Percentiles rank a stretch among this genome's conserved stretches.
phyloP scores from a whole-genome alignment of 2,797 vertebrate genomes.

The Sebastes taczanowskii region DNA sequence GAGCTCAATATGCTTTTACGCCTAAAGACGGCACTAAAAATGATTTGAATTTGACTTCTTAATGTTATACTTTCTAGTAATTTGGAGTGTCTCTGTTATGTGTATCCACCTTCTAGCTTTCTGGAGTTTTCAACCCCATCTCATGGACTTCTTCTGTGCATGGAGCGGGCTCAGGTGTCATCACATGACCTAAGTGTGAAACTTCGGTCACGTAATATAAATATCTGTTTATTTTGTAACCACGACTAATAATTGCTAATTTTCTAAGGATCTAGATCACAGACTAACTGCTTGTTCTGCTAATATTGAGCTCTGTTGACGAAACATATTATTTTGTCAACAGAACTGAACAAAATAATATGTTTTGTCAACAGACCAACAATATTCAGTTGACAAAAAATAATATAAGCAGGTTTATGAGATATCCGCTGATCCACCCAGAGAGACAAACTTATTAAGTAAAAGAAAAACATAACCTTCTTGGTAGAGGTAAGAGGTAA shows the following conservation, averaged over 20 bases:
- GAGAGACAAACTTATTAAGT: not conserved
- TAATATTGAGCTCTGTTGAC: not conserved
- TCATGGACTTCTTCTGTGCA: not conserved
- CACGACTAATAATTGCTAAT: not conserved
- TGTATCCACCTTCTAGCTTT: not conserved
- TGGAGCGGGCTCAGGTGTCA: not conserved
- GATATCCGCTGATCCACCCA: slow-evolving; percentile 3
- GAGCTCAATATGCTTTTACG: not conserved
- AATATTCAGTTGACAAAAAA: slow-evolving; percentile 18
- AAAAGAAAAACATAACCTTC: slow-evolving; percentile 24
- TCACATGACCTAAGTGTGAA: not conserved
- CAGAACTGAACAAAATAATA: not conserved
- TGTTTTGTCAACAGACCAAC: slow-evolving; percentile 11
- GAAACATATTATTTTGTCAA: slow-evolving; percentile 21
- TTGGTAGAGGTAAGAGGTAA: not conserved
- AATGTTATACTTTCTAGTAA: not conserved
- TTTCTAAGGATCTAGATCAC: not conserved
- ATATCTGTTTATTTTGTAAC: not conserved
- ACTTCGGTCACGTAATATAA: not conserved
- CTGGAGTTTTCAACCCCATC: not conserved
- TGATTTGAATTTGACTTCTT: not conserved
- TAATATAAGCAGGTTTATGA: slow-evolving; percentile 1
- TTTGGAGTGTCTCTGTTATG: not conserved
- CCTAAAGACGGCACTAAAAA: not conserved
- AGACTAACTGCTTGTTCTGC: not conserved